Conservation (phyloP, 2,113 vertebrate genomes). For the Xerus inauris region DNA sequence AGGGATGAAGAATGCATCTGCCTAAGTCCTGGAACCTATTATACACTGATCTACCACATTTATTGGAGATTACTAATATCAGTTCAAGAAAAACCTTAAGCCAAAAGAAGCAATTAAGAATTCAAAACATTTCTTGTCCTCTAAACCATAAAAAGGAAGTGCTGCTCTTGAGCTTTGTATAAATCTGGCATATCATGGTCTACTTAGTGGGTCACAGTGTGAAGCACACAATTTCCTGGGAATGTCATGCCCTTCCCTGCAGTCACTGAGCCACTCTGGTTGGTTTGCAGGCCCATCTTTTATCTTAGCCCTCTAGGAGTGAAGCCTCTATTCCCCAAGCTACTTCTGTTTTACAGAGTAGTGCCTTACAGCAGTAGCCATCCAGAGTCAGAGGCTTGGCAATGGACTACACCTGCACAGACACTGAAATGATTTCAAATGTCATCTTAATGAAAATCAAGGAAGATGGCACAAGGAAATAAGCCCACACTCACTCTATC, state of each 20-base stretch:
- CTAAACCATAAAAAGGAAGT: not conserved
- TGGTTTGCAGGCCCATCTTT: rapidly evolving
- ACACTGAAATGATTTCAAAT: not conserved
- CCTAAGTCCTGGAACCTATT: not conserved
- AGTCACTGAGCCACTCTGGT: not conserved
- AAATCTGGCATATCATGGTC: not conserved
- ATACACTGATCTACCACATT: not conserved
- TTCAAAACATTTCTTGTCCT: not conserved
- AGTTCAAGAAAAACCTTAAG: not conserved
- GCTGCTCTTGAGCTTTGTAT: not conserved
- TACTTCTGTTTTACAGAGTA: not conserved
- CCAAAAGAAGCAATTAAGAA: not conserved
- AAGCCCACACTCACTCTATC: not conserved
- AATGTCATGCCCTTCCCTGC: not conserved
- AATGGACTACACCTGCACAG: not conserved
- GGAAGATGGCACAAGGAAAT: not conserved
- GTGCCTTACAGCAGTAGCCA: not conserved
- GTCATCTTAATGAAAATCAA: not conserved
- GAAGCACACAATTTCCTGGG: not conserved
- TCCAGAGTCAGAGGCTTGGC: not conserved
- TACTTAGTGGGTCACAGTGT: not conserved
- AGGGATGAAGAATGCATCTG: not conserved
- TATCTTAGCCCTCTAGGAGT: not conserved
- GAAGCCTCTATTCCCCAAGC: not conserved
- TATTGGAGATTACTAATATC: not conserved